These are phyloP conservation scores for Hymenochirus boettgeri DNA, from an alignment of 2,113 vertebrate genomes.

Conservation along the genomic window DNA sequence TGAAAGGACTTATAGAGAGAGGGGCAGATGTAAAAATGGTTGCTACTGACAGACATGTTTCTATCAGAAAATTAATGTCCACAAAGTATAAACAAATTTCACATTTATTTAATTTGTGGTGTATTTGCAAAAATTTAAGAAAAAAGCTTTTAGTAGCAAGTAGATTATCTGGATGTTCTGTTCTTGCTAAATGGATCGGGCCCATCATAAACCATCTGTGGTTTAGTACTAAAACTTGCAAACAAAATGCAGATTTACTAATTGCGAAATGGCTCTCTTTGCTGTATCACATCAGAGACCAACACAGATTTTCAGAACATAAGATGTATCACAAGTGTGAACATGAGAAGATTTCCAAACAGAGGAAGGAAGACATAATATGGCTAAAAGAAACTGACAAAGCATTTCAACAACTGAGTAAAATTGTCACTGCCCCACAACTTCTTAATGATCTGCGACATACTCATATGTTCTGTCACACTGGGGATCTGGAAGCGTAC, in stretches of 20 bases:
- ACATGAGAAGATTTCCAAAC: not conserved
- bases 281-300: not conserved
- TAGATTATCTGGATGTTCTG: not conserved
- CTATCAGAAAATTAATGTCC: not conserved
- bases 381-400: no score
- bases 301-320: not conserved
- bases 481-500: not conserved
- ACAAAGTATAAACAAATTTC: not conserved
- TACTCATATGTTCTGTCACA: not conserved
- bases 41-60: not conserved
- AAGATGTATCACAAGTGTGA: conserved; percentile 1
- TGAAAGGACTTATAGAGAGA: not conserved
- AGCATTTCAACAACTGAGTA: not conserved
- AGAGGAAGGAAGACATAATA: not conserved
- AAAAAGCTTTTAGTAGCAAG: not conserved
- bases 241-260: not conserved
- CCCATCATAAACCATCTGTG: conserved; percentile 4
- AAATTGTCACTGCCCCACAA: not conserved
- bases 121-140: not conserved
- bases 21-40: conserved; percentile 2
- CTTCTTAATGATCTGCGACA: not conserved
- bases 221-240: conserved; percentile 3
- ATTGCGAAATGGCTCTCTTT: not conserved
- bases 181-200: not conserved
- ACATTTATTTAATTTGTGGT: no score